Conservation (phyloP, 2,888 invertebrate genomes). For the Tineola bisselliella region DNA sequence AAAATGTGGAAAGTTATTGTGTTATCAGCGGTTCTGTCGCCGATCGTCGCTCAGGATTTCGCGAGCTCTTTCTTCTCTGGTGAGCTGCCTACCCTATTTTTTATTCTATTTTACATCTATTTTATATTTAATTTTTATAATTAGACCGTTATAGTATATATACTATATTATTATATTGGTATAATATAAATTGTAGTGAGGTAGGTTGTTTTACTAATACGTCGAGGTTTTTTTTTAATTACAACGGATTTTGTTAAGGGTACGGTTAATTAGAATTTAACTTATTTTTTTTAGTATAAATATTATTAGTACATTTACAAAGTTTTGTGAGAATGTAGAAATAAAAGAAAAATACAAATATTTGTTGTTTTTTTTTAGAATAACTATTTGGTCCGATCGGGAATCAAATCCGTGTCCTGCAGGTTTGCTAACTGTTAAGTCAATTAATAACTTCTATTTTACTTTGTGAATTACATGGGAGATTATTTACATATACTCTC, state of each 20-base stretch:
- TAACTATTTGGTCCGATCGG: no score
- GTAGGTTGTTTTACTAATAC: neutral
- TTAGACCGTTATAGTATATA: neutral
- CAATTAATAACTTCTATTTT: no score
- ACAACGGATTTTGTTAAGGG: neutral
- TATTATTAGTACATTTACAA: no score
- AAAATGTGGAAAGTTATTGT: neutral
- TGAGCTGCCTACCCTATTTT: constrained; percentile 37
- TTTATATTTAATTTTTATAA: neutral
- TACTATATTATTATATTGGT: neutral
- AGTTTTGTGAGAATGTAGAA: no score
- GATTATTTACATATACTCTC: no score
- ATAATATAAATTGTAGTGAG: neutral
- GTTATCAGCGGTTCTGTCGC: neutral
- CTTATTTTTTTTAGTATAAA: no score
- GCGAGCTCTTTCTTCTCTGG: constrained; percentile 86
- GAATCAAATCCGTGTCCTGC: no score
- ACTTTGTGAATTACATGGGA: no score
- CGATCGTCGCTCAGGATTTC: constrained; percentile 67
- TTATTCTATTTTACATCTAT: neutral
- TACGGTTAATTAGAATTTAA: no score
- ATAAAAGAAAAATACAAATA: no score
- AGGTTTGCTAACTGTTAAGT: no score
- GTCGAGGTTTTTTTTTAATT: neutral
- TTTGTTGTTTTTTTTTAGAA: no score